Conservation (phyloP, 1,140 invertebrate genomes). For the Meteorus sp. region DNA sequence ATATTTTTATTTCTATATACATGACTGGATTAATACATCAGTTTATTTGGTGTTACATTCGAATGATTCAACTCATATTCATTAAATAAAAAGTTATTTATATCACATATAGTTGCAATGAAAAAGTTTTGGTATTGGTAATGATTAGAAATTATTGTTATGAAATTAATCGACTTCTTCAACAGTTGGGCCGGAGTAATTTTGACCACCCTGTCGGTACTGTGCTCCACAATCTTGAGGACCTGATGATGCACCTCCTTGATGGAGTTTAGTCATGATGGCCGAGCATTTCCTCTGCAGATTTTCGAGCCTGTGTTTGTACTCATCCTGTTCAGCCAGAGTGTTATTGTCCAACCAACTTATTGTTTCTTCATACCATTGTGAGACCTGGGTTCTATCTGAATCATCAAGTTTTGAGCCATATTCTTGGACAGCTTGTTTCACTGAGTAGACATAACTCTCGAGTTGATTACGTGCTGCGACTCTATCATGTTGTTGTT, state of each 20-base stretch:
- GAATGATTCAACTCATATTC: too few relatives aligned
- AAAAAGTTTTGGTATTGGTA: too few relatives aligned
- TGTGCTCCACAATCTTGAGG: conserved; percentile 22
- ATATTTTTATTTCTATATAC: too few relatives aligned
- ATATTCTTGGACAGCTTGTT: conserved; percentile 57
- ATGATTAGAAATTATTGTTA: too few relatives aligned
- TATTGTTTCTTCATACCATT: conserved; percentile 55
- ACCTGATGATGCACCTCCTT: conserved; percentile 36
- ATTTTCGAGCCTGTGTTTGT: conserved; percentile 73
- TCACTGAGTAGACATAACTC: conserved; percentile 72
- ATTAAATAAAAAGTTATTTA: too few relatives aligned
- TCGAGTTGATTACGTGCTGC: conserved; percentile 70
- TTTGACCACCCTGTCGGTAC: conserved; percentile 7
- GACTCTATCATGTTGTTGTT: conserved; percentile 63
- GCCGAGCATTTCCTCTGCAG: conserved; percentile 67
- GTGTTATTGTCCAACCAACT: conserved; percentile 67
- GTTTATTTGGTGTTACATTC: too few relatives aligned
- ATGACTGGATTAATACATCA: too few relatives aligned
- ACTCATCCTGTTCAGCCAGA: conserved; percentile 76
- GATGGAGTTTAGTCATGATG: conserved; percentile 61
- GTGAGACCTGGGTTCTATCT: conserved; percentile 44
- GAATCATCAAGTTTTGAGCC: conserved; percentile 42
- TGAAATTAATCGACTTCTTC: conserved; percentile 53
- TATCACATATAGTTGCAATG: too few relatives aligned
- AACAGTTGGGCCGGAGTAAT: conserved; percentile 43